A percentile compares a stretch with the other conserved stretches of the same genome.
phyloP scores from a whole-genome alignment of 2,888 invertebrate genomes.

The Limnephilus rhombicus region DNA sequence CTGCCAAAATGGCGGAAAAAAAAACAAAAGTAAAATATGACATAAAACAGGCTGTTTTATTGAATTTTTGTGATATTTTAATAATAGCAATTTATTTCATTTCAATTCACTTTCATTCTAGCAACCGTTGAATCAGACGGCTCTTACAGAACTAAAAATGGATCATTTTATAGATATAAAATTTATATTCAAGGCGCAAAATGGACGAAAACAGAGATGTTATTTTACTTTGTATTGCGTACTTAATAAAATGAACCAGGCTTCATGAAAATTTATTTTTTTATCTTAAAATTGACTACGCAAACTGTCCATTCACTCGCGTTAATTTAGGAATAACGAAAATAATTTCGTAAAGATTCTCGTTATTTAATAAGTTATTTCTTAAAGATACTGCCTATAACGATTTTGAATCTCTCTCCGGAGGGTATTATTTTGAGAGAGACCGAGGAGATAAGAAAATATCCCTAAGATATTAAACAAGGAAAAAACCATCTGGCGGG shows the following conservation, averaged over 20 bases:
- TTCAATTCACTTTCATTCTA: no score
- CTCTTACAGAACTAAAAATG: no score
- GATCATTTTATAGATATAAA: background rate
- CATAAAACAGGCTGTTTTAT: no score
- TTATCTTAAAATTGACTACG: background rate
- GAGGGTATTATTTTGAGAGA: constrained; percentile 17
- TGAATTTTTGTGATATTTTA: no score
- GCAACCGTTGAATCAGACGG: no score
- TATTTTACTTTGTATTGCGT: background rate
- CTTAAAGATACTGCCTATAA: background rate
- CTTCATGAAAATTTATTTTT: background rate
- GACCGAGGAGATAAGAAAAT: constrained; percentile 42
- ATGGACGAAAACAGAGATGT: background rate
- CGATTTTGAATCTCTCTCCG: constrained; percentile 13
- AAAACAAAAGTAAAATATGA: no score
- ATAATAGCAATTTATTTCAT: no score
- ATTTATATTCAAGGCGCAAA: background rate
- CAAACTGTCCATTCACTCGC: background rate
- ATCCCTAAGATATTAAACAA: constrained; percentile 15
- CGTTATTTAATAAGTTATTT: constrained; percentile 1
- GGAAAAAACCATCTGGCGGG: constrained; percentile 30
- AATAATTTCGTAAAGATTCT: background rate
- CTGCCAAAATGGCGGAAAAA: no score
- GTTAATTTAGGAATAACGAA: background rate
- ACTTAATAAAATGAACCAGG: background rate